Percentiles rank a stretch among this genome's conserved stretches.
Evolutionary conservation across 2,888 invertebrate genomes (phyloP).

Genomic region (Volucella bombylans): DNA sequence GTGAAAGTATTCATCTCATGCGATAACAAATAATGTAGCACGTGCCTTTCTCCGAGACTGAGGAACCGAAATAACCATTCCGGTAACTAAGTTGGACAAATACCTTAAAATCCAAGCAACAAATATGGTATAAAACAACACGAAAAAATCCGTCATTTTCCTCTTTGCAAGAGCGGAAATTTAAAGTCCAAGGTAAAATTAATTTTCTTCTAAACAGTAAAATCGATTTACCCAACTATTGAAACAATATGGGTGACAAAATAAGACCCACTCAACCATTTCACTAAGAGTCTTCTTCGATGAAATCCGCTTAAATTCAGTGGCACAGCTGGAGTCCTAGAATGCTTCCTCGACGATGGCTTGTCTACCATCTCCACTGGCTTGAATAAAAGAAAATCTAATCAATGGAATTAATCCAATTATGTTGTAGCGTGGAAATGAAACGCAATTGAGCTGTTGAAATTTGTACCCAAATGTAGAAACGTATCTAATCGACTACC

Average conservation of each 20-base stretch:
- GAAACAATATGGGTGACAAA: constrained; percentile 1
- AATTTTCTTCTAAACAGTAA: not conserved
- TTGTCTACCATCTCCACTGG: constrained; percentile 21
- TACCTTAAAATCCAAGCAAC: not conserved
- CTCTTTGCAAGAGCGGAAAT: not conserved
- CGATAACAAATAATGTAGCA: not conserved
- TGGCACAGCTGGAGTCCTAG: not conserved
- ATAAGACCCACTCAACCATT: not conserved
- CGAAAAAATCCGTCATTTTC: not conserved
- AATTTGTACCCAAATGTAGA: not conserved
- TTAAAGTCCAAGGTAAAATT: constrained; percentile 14
- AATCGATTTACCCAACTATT: constrained; percentile 8
- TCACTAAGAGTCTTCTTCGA: not conserved
- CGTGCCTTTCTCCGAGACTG: not conserved
- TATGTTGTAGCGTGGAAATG: constrained; percentile 28
- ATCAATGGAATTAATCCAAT: constrained; percentile 59
- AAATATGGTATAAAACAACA: not conserved
- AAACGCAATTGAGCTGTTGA: constrained; percentile 18
- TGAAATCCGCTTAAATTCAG: too few species aligned
- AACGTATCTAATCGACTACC: not conserved
- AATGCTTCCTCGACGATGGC: not conserved
- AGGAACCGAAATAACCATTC: not conserved
- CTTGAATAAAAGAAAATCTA: constrained; percentile 1
- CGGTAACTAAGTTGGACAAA: constrained; percentile 5
- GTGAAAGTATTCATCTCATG: not conserved